Conservation (phyloP, 2,113 vertebrate genomes). For the Amia ocellicauda region DNA sequence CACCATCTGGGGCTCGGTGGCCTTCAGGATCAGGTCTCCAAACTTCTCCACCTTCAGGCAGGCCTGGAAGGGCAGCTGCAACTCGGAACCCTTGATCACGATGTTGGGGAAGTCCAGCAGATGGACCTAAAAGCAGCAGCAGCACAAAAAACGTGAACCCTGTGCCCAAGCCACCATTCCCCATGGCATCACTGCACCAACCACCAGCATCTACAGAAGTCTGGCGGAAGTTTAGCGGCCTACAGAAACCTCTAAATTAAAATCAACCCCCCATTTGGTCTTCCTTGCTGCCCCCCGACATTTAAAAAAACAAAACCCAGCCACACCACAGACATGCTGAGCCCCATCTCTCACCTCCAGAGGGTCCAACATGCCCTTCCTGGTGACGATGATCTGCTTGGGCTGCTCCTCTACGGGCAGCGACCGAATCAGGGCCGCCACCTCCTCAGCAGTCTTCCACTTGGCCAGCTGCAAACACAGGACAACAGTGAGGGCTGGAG, state of each 20-base stretch:
- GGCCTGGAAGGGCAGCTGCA: conserved; percentile 98
- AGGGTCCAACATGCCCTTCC: conserved; percentile 97
- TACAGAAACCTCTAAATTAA: no score
- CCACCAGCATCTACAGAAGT: no score
- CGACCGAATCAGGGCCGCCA: conserved; percentile 93
- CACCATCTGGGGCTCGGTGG: conserved; percentile 98
- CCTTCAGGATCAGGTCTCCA: conserved; percentile 96
- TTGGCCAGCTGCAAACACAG: conserved; percentile 81
- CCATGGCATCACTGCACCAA: no score
- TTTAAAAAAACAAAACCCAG: background rate
- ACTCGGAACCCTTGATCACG: conserved; percentile 96
- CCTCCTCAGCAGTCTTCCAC: conserved; percentile 98
- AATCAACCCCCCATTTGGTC: no score
- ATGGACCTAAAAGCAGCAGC: conserved; percentile 76
- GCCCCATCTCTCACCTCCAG: conserved; percentile 82
- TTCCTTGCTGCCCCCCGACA: no score
- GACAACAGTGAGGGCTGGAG: background rate
- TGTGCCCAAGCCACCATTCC: no score
- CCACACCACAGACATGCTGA: no score
- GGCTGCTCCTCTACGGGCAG: conserved; percentile 98
- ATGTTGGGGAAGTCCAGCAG: conserved; percentile 99
- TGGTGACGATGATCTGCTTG: conserved; percentile 97
- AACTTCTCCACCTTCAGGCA: conserved; percentile 99
- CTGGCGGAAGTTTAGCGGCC: no score
- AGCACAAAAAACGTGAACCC: no score